These are phyloP conservation scores for Scolopax bukidnonensis DNA, from an alignment of 2,797 vertebrate genomes.

Conservation along the genomic window DNA sequence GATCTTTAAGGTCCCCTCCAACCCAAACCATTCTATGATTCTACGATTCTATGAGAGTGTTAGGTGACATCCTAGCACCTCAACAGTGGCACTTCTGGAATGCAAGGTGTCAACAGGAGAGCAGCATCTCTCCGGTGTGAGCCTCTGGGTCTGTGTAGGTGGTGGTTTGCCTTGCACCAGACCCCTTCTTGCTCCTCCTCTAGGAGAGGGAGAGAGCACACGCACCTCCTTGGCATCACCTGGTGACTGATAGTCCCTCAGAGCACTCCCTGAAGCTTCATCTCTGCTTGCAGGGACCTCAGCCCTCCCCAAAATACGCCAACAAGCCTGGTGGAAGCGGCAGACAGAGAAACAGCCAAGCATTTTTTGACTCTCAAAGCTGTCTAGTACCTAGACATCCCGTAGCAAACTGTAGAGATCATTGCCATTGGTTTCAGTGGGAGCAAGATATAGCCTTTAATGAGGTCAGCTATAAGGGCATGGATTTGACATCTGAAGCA, in stretches of 20 bases:
- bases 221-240: background rate
- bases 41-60: background rate
- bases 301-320: background rate
- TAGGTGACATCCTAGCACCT: background rate
- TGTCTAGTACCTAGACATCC: background rate
- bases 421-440: background rate
- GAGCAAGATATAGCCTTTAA: slow-evolving; percentile 9
- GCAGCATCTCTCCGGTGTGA: background rate
- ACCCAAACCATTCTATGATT: too few species aligned
- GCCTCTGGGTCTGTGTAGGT: background rate
- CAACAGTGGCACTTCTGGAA: background rate
- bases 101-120: background rate
- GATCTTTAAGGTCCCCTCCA: too few species aligned
- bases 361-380: background rate
- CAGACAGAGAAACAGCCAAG: background rate
- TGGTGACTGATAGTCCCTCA: background rate
- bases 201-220: background rate
- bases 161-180: background rate
- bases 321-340: background rate
- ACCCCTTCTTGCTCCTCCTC: background rate
- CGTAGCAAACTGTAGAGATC: background rate
- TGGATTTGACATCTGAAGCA: slow-evolving; percentile 22
- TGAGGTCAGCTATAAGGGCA: slow-evolving; percentile 19
- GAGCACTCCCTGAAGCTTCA: background rate
- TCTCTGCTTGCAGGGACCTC: background rate